Conservation (phyloP, 2,797 vertebrate species). For the Poecilia wingei region DNA sequence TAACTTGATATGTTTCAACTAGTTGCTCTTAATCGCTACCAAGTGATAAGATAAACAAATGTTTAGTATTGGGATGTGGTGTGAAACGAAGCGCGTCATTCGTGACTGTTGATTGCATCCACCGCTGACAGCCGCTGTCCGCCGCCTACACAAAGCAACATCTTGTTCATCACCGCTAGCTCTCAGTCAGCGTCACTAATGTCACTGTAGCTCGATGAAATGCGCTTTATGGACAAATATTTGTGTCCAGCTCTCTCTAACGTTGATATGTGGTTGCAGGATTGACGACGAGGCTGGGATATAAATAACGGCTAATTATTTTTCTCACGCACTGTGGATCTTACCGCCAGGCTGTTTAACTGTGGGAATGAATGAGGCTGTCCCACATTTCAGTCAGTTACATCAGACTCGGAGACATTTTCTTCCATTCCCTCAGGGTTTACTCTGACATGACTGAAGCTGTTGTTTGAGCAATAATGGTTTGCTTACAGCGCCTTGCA, state of each 20-base stretch:
- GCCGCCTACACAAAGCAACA: conserved; percentile 69
- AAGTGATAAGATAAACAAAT: accelerated
- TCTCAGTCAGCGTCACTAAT: not conserved
- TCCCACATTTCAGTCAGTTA: conserved; percentile 40
- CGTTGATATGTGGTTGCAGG: not conserved
- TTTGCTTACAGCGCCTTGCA: not conserved
- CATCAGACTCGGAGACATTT: conserved; percentile 22
- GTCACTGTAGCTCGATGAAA: not conserved
- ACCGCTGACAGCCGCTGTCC: conserved; percentile 38
- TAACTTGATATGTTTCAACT: not conserved
- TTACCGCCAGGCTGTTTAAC: not conserved
- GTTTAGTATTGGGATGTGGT: accelerated
- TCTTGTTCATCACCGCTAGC: conserved; percentile 31
- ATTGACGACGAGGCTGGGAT: not conserved
- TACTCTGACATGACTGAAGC: not conserved
- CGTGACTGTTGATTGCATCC: not conserved
- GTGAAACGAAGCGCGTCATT: not conserved
- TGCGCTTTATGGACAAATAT: not conserved
- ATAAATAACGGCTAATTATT: conserved; percentile 42
- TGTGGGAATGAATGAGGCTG: conserved; percentile 4
- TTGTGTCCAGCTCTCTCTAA: not conserved
- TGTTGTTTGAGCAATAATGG: not conserved
- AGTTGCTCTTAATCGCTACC: accelerated
- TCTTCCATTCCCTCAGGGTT: not conserved
- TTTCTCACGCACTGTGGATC: not conserved